A percentile compares a stretch with the other conserved stretches of the same genome.
These are phyloP conservation scores for Brachyistius frenatus DNA, from an alignment of 2,113 vertebrate species.

Conservation along the genomic window DNA sequence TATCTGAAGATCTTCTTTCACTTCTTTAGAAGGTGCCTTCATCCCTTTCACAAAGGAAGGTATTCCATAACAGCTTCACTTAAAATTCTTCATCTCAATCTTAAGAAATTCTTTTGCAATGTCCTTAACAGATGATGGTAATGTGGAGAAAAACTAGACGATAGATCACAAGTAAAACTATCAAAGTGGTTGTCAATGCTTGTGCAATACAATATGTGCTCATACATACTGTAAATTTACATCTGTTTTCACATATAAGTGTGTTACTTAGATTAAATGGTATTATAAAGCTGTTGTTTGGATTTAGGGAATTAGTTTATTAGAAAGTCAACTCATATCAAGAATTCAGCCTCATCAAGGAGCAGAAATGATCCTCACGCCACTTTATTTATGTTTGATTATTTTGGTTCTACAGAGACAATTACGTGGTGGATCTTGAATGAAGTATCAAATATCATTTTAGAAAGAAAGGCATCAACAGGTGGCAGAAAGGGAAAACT, in stretches of 20 bases:
- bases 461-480: slow-evolving; percentile 68
- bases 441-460: slow-evolving; percentile 28
- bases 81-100: background rate
- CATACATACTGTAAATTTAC: background rate
- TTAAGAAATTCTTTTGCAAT: background rate
- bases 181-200: no score
- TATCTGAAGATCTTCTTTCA: slow-evolving; percentile 16
- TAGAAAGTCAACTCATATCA: background rate
- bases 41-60: slow-evolving; percentile 3
- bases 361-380: background rate
- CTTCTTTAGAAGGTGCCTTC: background rate
- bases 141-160: slow-evolving; percentile 21
- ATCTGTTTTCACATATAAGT: background rate
- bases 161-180: background rate
- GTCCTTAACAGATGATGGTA: no score
- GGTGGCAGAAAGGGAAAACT: slow-evolving; percentile 61
- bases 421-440: slow-evolving; percentile 9
- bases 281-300: background rate
- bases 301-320: background rate
- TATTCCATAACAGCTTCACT: slow-evolving; percentile 1
- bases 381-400: background rate
- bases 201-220: no score
- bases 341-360: no score
- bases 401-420: background rate
- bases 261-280: background rate